Base-by-base conservation (phyloP, 2,888 invertebrate species). In the Auanema sp. region DNA sequence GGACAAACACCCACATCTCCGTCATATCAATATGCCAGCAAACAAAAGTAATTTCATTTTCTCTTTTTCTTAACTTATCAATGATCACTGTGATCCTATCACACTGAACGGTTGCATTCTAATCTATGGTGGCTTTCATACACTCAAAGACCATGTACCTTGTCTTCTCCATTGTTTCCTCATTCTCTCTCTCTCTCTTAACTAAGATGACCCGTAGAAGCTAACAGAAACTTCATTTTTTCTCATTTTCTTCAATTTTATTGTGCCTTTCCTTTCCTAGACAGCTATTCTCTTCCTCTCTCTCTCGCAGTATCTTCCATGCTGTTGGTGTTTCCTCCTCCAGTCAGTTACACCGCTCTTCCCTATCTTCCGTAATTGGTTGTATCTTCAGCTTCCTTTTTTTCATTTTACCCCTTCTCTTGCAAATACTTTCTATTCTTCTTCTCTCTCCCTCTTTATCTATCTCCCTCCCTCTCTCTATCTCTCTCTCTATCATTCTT, bases 291-390 rank as follows among this genome's bases (percentile, higher is more conserved):
- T 52, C 52, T 23, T 10, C 23, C 5, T 52, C 23, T 51, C 41
- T 41, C 49, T 42, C 53, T 47, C 42, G 21, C 16, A 8, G 25
- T 18, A 8, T 49, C 24, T 50, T 24, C 5, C 52, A n/a, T 24
- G 42, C 58, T 61, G 55, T 63, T 58, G 53, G 55, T 61, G 57
- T 56, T 65, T 50, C 52, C 64, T 47, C 40, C 33, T 50, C 42
- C 40, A 14, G 40, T 42, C 60, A 25, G 23, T 25, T 44, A 18
- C 21, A 18, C 40, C 57, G 58, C 59, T 56, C 44, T 33, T 56
- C 60, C 58, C 60, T 65, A 52, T 65, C 58, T 62, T 56, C 25
- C 56, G 58, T 65, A 54, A 52, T 50, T 52, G 52, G 52, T 62
- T 60, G 16, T 57, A 44, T 54, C 53, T 49, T 24, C 51, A 42